These are phyloP conservation scores for Eretmocerus hayati DNA, from an alignment of 2,888 invertebrate species.

Conservation along the genomic window DNA sequence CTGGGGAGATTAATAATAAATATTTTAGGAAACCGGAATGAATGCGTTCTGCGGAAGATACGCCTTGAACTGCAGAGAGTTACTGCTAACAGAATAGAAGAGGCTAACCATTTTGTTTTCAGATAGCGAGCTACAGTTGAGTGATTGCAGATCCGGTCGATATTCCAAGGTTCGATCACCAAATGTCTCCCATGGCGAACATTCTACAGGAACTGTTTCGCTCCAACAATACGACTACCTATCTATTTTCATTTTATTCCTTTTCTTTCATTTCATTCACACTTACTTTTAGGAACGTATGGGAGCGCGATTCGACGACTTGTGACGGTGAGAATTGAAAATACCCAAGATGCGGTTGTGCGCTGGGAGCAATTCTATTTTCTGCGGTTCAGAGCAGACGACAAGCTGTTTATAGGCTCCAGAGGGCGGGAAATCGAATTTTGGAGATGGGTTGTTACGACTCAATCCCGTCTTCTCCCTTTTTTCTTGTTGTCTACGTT, in stretches of 20 bases:
- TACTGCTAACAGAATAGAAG: too few species aligned
- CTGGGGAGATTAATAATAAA: too few species aligned
- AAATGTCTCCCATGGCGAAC: conserved; percentile 47
- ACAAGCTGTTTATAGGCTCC: conserved; percentile 28
- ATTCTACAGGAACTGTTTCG: conserved; percentile 31
- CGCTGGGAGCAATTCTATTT: conserved; percentile 35
- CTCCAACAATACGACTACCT: too few species aligned
- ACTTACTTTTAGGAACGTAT: background rate
- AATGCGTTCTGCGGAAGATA: too few species aligned
- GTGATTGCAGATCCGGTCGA: conserved; percentile 28
- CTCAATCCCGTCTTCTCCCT: background rate
- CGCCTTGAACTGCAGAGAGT: too few species aligned
- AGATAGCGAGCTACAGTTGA: too few species aligned
- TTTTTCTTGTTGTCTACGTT: too few species aligned
- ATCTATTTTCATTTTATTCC: conserved; percentile 20
- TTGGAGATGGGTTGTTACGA: conserved; percentile 33
- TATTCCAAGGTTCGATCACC: conserved; percentile 40
- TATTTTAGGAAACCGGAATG: too few species aligned
- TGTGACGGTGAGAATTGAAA: conserved; percentile 43
- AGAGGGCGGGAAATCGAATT: conserved; percentile 26
- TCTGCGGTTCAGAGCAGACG: conserved; percentile 13
- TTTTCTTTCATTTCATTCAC: conserved; percentile 7
- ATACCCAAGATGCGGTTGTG: conserved; percentile 35
- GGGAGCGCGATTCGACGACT: background rate
- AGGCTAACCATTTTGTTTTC: too few species aligned